These are phyloP conservation scores for Agrypnus murinus DNA, from an alignment of 2,888 invertebrate species.

Conservation along the genomic window DNA sequence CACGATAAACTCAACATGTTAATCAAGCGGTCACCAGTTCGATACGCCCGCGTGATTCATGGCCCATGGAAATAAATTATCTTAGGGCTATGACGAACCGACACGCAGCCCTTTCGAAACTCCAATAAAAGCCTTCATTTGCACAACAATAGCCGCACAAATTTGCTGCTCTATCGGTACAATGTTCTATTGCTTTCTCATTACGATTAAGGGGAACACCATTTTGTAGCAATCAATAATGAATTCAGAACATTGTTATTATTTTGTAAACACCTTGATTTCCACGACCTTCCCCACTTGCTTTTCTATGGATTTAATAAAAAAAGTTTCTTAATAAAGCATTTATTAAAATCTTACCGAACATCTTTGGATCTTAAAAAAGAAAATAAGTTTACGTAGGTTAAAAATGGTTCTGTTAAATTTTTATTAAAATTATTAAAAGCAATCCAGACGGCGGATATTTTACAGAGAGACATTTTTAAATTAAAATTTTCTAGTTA, in stretches of 20 bases:
- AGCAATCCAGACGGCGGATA: conserved; percentile 37
- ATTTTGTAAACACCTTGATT: conserved; percentile 18
- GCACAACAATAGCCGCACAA: conserved; percentile 69
- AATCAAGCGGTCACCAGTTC: conserved; percentile 62
- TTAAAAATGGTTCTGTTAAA: background rate
- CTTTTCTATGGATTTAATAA: background rate
- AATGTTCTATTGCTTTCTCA: conserved; percentile 50
- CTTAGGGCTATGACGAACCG: conserved; percentile 65
- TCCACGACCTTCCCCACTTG: background rate
- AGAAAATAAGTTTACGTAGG: background rate
- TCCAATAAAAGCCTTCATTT: conserved; percentile 70
- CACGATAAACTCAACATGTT: conserved; percentile 63
- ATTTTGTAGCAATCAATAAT: conserved; percentile 42
- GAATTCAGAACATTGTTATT: conserved; percentile 31
- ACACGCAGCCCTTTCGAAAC: conserved; percentile 66
- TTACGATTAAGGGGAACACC: conserved; percentile 43
- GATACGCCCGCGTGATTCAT: conserved; percentile 61
- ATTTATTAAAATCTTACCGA: too few species aligned
- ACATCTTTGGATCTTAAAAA: background rate
- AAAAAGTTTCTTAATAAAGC: too few species aligned
- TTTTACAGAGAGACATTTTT: conserved; percentile 46
- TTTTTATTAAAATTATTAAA: conserved; percentile 7
- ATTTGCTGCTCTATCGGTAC: conserved; percentile 66
- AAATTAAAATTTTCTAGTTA: conserved; percentile 62
- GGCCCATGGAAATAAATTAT: conserved; percentile 67